These are phyloP conservation scores for Tiliacea citrago DNA, from an alignment of 2,888 invertebrate genomes.

Conservation along the genomic window DNA sequence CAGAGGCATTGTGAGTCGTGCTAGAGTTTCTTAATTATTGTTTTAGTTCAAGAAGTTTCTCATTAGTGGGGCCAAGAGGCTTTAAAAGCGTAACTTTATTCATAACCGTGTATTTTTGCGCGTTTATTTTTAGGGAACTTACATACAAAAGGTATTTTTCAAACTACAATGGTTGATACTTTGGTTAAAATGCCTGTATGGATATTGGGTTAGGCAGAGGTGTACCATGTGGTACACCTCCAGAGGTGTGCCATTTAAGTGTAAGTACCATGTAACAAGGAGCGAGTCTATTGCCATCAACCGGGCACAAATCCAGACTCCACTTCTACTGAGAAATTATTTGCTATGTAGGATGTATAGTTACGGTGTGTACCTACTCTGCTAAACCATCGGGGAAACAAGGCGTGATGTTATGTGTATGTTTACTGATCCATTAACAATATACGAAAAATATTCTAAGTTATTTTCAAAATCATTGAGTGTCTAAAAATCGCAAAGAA, in stretches of 20 bases:
- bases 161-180: not conserved
- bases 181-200: not conserved
- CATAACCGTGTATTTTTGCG: constrained; percentile 47
- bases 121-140: constrained; percentile 3
- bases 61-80: constrained; percentile 63
- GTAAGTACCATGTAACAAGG: not conserved
- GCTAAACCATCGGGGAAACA: too few species aligned
- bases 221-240: not conserved
- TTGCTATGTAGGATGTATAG: not conserved
- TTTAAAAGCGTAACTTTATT: constrained; percentile 63
- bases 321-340: not conserved
- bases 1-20: constrained; percentile 43
- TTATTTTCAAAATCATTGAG: too few species aligned
- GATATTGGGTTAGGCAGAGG: not conserved
- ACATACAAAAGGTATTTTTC: not conserved
- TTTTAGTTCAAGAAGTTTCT: constrained; percentile 68
- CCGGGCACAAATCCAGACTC: not conserved
- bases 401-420: too few species aligned
- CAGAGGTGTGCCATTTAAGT: not conserved
- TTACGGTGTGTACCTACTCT: too few species aligned
- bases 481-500: too few species aligned
- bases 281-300: not conserved
- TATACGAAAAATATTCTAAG: too few species aligned
- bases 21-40: constrained; percentile 65
- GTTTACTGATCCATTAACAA: too few species aligned